Conservation (phyloP, 2,888 invertebrate genomes). For the Tanypteryx hageni region DNA sequence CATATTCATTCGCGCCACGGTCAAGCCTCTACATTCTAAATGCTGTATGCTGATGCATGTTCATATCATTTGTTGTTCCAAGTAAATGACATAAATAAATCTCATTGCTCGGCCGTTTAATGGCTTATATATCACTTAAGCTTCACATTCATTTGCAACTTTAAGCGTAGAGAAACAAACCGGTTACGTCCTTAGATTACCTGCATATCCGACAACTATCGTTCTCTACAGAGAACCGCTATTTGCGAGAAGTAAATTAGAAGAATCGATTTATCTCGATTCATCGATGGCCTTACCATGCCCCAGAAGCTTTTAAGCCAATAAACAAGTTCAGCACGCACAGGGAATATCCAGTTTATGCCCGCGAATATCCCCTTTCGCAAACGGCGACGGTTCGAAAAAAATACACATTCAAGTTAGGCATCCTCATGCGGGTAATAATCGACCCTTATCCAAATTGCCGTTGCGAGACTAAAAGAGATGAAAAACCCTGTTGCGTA, state of each 20-base stretch:
- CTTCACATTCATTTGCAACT: no score
- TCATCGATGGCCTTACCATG: not conserved
- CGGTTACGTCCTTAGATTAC: not conserved
- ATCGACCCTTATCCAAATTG: conserved; percentile 10
- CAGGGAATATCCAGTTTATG: not conserved
- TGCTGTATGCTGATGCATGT: no score
- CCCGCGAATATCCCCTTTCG: not conserved
- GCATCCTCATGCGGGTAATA: not conserved
- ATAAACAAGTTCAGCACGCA: not conserved
- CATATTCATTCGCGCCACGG: no score
- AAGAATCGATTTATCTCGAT: conserved; percentile 1
- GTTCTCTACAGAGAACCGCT: not conserved
- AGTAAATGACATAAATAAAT: no score
- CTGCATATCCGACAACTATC: not conserved
- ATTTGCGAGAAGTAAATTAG: not conserved
- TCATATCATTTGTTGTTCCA: no score
- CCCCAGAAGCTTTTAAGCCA: not conserved
- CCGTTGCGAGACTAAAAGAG: not conserved
- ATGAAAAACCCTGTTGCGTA: no score
- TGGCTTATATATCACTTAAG: no score
- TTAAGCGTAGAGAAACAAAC: no score
- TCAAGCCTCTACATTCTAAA: no score
- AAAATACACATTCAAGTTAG: not conserved
- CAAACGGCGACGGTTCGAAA: not conserved
- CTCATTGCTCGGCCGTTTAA: no score